Evolutionary conservation across 1,140 invertebrate genomes (phyloP), one percentile per base, ranked within the genome.

Genomic region (Drosophila ficusphila): DNA sequence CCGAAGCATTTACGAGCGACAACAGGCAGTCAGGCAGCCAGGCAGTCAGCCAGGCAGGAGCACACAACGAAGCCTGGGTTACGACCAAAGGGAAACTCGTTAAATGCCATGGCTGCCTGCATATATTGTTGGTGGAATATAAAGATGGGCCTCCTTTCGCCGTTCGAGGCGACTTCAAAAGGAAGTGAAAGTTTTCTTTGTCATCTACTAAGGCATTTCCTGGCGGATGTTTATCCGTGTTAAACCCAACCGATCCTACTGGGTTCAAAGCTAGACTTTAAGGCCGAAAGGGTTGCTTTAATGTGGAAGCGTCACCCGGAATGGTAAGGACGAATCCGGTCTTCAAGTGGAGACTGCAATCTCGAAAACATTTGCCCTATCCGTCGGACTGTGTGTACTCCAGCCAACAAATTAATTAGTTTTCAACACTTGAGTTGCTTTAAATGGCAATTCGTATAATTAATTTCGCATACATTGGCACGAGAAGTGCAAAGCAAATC

Each of bases 371-470:
- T 19, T 27, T 38, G 36, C 29, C 42, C n/a, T 19, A 27, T 42
- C 18, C 11, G 21, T 34, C 4, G 9, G 33, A 38, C 2, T 14
- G n/a, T 14, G 25, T 56, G 25, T 49, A 14, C 23, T 44, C 41
- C 11, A 41, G 36, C 60, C 29, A 58, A 65, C 38, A 51, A 67
- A 76, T 70, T 81, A 67, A 82, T 81, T 79, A 60, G 53, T 67
- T 72, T 60, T 53, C 52, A 76, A 42, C 71, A 81, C 57, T 81
- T 41, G 72, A 76, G 34, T 56, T 81, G 46, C 48, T 72, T 76
- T 56, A 65, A 57, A 76, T 61, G 42, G 48, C 52, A 72, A 61
- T 48, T 70, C 65, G 52, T 46, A 71, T 72, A 72, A 72, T 73
- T 77, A 62, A 57, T 73, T 61, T 53, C 21, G 41, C 52, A 41